Percentiles rank a stretch among this genome's conserved stretches.
These are phyloP conservation scores for Ochropacha duplaris DNA, from an alignment of 2,888 invertebrate species.

Conservation along the genomic window DNA sequence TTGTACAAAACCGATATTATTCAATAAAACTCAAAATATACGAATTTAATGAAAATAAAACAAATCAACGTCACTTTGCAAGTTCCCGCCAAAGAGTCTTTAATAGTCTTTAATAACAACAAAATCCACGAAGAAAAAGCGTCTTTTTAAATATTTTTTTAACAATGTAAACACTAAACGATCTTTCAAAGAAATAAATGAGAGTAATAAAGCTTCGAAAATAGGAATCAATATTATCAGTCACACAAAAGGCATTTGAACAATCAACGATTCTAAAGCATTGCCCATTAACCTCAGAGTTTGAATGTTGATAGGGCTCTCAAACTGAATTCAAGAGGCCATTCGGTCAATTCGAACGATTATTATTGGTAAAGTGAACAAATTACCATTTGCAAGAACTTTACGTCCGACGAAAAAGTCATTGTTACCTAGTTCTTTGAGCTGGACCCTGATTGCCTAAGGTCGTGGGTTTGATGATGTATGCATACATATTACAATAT, in stretches of 20 bases:
- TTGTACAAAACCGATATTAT: too few relatives aligned
- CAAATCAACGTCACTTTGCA: too few relatives aligned
- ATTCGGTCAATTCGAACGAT: neutral
- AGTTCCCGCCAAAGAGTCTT: too few relatives aligned
- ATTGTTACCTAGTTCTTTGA: neutral
- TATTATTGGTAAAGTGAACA: neutral
- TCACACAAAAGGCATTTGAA: conserved; percentile 8
- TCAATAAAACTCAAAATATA: too few relatives aligned
- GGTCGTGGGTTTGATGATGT: too few relatives aligned
- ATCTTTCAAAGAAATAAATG: neutral
- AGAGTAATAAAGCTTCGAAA: neutral
- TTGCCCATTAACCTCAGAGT: conserved; percentile 8
- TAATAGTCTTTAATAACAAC: too few relatives aligned
- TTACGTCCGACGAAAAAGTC: too few relatives aligned
- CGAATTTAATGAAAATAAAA: too few relatives aligned
- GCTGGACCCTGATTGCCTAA: too few relatives aligned
- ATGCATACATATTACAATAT: too few relatives aligned
- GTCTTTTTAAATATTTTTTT: too few relatives aligned
- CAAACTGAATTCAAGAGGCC: neutral
- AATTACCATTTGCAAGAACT: neutral
- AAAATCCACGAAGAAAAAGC: too few relatives aligned
- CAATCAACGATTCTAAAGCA: conserved; percentile 8
- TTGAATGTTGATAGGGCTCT: neutral
- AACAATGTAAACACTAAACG: neutral
- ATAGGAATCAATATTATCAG: conserved; percentile 2